These are phyloP conservation scores for Morone chrysops DNA, from an alignment of 2,113 vertebrate species.

Conservation along the genomic window DNA sequence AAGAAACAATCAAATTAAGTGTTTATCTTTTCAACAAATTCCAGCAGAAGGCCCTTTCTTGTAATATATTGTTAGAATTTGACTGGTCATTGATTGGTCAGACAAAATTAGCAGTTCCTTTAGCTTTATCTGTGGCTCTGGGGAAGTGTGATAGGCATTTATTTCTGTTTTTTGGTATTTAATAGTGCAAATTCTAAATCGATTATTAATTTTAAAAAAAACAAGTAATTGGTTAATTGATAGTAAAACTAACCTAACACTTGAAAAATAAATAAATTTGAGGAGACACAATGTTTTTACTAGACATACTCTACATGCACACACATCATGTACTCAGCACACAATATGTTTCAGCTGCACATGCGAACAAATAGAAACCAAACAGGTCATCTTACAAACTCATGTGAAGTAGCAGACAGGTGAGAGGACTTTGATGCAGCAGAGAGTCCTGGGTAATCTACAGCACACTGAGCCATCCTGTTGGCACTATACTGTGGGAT, in stretches of 20 bases:
- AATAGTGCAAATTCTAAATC: neutral
- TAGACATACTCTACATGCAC: neutral
- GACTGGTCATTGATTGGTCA: too few relatives aligned
- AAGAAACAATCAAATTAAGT: neutral
- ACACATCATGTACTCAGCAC: neutral
- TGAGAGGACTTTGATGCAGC: slow-evolving; percentile 50
- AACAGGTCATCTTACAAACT: slow-evolving; percentile 33
- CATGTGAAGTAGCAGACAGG: slow-evolving; percentile 57
- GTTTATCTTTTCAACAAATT: neutral
- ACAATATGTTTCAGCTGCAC: slow-evolving; percentile 42
- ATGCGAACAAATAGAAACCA: slow-evolving; percentile 34
- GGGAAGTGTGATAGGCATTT: neutral
- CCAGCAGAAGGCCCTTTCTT: neutral
- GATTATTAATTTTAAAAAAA: neutral
- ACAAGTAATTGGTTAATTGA: neutral
- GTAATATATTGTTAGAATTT: too few relatives aligned
- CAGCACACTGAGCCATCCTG: slow-evolving; percentile 5
- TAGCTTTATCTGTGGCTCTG: neutral
- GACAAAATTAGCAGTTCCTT: too few relatives aligned
- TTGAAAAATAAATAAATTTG: neutral
- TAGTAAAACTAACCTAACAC: neutral
- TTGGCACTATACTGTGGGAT: slow-evolving; percentile 12
- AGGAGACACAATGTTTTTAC: neutral
- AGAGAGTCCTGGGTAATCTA: neutral
- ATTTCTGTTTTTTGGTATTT: neutral